Percentiles rank a stretch among this genome's conserved stretches.
These are phyloP conservation scores for Premnoplex brunnescens DNA, from an alignment of 2,797 vertebrate genomes.

Conservation along the genomic window DNA sequence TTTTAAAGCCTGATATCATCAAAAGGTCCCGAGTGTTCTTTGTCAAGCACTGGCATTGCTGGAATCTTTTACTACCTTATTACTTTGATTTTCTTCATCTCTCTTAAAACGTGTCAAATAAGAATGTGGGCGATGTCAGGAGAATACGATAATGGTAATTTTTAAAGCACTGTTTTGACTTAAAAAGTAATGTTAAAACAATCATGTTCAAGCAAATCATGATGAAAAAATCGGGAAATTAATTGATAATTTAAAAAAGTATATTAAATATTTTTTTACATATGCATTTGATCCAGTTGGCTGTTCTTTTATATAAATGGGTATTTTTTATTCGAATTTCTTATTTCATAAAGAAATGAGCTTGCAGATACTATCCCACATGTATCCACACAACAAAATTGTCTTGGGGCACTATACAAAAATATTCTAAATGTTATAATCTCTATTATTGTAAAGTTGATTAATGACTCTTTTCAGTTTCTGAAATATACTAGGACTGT, in stretches of 20 bases:
- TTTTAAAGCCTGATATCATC: slow-evolving; percentile 1
- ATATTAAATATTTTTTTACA: not conserved
- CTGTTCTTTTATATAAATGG: not conserved
- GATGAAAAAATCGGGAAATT: not conserved
- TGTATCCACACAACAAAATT: not conserved
- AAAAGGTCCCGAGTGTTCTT: not conserved
- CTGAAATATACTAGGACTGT: not conserved
- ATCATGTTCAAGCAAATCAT: not conserved
- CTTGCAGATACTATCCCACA: not conserved
- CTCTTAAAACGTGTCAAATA: not conserved
- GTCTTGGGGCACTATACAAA: not conserved
- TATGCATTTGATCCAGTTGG: not conserved
- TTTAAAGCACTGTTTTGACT: slow-evolving; percentile 31
- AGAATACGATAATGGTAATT: not conserved
- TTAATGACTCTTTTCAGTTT: not conserved
- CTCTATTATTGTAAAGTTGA: not conserved
- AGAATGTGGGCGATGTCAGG: not conserved
- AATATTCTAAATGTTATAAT: not conserved
- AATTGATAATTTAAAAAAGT: not conserved
- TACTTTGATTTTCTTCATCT: slow-evolving; percentile 16
- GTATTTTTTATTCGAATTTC: not conserved
- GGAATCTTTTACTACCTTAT: not conserved
- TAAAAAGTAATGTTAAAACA: slow-evolving; percentile 1
- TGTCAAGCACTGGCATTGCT: slow-evolving; percentile 13
- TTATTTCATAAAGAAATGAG: not conserved